A percentile compares a stretch with the other conserved stretches of the same genome.
These are phyloP conservation scores for Tinea semifulvella DNA, from an alignment of 2,888 invertebrate species.

Conservation along the genomic window DNA sequence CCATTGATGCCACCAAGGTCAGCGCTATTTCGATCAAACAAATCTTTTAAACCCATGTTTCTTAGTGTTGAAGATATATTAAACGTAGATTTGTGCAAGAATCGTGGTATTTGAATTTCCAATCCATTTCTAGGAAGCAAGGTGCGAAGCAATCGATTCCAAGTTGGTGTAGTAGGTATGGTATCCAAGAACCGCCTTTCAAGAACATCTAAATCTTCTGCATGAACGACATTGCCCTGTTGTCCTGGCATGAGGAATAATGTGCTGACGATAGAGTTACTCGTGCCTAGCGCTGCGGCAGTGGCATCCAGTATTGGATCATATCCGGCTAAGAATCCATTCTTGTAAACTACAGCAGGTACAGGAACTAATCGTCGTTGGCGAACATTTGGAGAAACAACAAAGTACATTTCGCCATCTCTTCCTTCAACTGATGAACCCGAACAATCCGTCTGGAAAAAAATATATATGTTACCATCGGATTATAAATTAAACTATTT, in stretches of 20 bases:
- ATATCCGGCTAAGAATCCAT: conserved; percentile 84
- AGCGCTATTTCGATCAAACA: conserved; percentile 79
- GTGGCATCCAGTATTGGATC: conserved; percentile 87
- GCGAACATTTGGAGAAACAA: conserved; percentile 80
- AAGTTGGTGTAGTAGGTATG: conserved; percentile 72
- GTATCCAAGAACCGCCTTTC: conserved; percentile 75
- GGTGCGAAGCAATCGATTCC: conserved; percentile 78
- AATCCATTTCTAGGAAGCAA: conserved; percentile 79
- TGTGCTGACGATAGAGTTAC: conserved; percentile 77
- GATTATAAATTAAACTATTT: conserved; percentile 5
- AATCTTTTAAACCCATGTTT: conserved; percentile 82
- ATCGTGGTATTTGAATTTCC: conserved; percentile 85
- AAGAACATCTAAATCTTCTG: conserved; percentile 78
- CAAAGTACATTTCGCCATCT: conserved; percentile 88
- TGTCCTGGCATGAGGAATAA: conserved; percentile 87
- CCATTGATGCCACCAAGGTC: conserved; percentile 87
- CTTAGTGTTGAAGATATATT: conserved; percentile 82
- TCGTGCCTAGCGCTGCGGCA: conserved; percentile 77
- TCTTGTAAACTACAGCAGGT: conserved; percentile 81
- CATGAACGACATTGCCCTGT: conserved; percentile 81
- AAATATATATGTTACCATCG: conserved; percentile 15
- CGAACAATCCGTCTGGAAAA: conserved; percentile 80
- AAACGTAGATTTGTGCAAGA: conserved; percentile 82
- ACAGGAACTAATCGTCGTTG: conserved; percentile 84
- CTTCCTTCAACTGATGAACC: conserved; percentile 77